Conservation (phyloP, 2,888 invertebrate genomes). For the Camponotus fellah region DNA sequence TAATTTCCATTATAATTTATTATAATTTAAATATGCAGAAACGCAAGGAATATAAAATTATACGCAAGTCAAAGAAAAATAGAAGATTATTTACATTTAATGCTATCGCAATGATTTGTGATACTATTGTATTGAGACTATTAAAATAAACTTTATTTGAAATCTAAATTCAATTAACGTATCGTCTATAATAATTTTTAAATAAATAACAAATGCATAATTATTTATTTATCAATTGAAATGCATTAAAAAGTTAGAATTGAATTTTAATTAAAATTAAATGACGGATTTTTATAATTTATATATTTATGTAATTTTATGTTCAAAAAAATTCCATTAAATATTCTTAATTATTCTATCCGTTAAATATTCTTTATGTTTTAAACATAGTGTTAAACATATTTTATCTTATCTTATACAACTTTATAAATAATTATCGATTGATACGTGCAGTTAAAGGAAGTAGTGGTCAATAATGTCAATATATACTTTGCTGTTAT, state of each 20-base stretch:
- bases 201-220: neutral
- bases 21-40: constrained; percentile 14
- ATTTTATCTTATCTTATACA: constrained; percentile 13
- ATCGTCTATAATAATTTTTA: neutral
- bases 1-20: constrained; percentile 32
- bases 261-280: neutral
- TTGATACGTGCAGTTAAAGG: neutral
- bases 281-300: neutral
- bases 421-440: constrained; percentile 30
- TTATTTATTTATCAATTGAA: neutral
- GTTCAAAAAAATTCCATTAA: neutral
- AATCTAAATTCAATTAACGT: neutral
- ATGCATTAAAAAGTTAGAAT: neutral
- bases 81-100: neutral
- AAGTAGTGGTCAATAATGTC: constrained; percentile 1
- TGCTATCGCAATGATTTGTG: neutral
- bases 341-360: no score
- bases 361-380: constrained; percentile 1
- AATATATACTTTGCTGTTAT: neutral
- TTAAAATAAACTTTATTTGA: neutral
- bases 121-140: neutral
- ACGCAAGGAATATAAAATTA: neutral
- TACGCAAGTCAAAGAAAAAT: neutral
- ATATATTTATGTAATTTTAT: neutral
- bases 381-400: neutral